Evolutionary conservation across 2,888 invertebrate species (phyloP).

Genomic region (Conistra vaccinii): DNA sequence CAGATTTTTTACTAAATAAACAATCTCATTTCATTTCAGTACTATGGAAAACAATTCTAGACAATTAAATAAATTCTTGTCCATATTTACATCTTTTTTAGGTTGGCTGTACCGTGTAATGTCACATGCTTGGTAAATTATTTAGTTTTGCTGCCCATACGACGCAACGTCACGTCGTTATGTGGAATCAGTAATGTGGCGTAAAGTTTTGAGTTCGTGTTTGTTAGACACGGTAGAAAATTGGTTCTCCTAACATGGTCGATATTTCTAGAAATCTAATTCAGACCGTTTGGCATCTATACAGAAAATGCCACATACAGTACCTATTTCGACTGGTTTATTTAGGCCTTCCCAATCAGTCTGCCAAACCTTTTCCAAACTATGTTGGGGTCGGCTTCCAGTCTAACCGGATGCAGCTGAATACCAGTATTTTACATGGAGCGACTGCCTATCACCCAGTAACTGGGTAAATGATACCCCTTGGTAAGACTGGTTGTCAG

Average conservation of each 20-base stretch:
- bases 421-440: too few species aligned
- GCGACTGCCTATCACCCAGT: too few species aligned
- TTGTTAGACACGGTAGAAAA: not conserved
- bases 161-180: not conserved
- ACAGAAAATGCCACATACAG: not conserved
- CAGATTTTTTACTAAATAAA: too few species aligned
- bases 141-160: slow-evolving; percentile 6
- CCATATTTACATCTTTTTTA: not conserved
- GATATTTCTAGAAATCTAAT: not conserved
- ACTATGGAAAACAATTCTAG: too few species aligned
- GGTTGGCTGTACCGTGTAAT: not conserved
- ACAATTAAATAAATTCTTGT: not conserved
- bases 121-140: slow-evolving; percentile 15
- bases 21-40: too few species aligned
- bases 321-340: not conserved
- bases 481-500: too few species aligned
- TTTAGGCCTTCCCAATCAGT: not conserved
- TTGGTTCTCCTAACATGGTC: not conserved
- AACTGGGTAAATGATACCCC: too few species aligned
- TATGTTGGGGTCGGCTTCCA: too few species aligned
- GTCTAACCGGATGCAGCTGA: too few species aligned
- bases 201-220: not conserved
- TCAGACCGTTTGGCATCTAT: not conserved
- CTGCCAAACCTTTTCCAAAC: too few species aligned
- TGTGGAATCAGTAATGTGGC: not conserved